Base-by-base conservation (phyloP, 2,888 invertebrate genomes). In the Boloria euphrosyne region DNA sequence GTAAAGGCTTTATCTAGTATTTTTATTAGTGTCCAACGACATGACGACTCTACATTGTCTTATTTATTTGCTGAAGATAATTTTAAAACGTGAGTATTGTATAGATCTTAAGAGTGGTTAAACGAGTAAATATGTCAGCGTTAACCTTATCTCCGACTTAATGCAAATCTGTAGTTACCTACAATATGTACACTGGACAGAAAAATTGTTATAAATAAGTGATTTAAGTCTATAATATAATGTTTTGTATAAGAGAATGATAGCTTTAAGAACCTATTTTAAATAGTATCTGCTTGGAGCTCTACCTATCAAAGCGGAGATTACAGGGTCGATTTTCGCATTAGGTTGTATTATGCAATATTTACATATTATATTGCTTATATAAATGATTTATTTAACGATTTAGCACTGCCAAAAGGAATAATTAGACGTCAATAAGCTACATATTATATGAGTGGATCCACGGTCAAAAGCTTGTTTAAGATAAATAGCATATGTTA, bases 101-200 rank as follows among this genome's bases (percentile, higher is more conserved):
- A 55, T 60, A 67, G 59, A 53, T 64, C 61, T 58, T 14, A 49
- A 38, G 50, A 59, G 49, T 31, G 61, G 61, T 70, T 72, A 68
- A 71, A 71, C 63, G 68, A 71, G 73, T 68, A 73, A 73, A 73
- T 71, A 72, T 75, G 69, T 74, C 71, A 68, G 65, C 43, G 68
- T 70, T 67, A 67, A 69, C 59, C 68, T 71, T 73, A 75, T 72
- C 73, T 70, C 55, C 54, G 53, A 65, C 61, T 74, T 72, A 73
- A 70, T 71, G 72, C 69, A 74, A 73, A 74, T 72, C 71, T 71
- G 54, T 72, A 69, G 62, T 69, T 52, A 66, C 65, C 68, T 59
- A 60, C 60, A 58, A 58, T 64, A 52, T 46, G 60, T 65, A 43
- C 47, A 10, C 46, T 52, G 52, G 58, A 46, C 57, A 57, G 57